Conservation (phyloP, 2,797 vertebrate genomes). For the Macropus fuliginosus region DNA sequence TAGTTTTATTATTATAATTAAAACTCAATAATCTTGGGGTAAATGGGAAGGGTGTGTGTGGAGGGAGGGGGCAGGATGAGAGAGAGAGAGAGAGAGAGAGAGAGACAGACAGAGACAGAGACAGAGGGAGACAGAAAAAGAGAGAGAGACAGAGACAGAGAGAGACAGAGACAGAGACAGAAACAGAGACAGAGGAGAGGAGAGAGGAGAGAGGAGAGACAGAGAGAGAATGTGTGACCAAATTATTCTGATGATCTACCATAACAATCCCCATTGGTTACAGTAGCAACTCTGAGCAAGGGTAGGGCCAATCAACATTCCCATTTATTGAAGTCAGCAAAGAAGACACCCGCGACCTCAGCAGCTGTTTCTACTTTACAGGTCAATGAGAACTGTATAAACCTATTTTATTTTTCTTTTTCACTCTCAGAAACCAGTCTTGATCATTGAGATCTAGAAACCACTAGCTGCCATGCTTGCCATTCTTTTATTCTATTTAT, state of each 20-base stretch:
- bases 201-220: too few relatives aligned
- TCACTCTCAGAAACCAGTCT: background rate
- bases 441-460: accelerated
- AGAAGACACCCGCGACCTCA: background rate
- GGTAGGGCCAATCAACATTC: background rate
- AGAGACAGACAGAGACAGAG: background rate
- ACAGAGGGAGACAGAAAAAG: too few relatives aligned
- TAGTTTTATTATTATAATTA: background rate
- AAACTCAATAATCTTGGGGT: background rate
- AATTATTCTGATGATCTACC: background rate
- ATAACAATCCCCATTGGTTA: background rate
- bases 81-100: too few relatives aligned
- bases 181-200: too few relatives aligned
- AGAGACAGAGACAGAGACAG: too few relatives aligned
- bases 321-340: background rate
- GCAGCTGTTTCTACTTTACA: background rate
- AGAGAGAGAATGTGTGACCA: constrained; percentile 36
- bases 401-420: background rate
- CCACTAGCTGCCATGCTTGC: accelerated
- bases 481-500: accelerated
- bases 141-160: background rate
- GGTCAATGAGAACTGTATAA: accelerated
- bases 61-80: background rate
- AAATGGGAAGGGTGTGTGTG: background rate
- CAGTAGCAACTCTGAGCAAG: accelerated